These are phyloP conservation scores for Habropoda laboriosa DNA, from an alignment of 1,140 invertebrate genomes.

Conservation along the genomic window DNA sequence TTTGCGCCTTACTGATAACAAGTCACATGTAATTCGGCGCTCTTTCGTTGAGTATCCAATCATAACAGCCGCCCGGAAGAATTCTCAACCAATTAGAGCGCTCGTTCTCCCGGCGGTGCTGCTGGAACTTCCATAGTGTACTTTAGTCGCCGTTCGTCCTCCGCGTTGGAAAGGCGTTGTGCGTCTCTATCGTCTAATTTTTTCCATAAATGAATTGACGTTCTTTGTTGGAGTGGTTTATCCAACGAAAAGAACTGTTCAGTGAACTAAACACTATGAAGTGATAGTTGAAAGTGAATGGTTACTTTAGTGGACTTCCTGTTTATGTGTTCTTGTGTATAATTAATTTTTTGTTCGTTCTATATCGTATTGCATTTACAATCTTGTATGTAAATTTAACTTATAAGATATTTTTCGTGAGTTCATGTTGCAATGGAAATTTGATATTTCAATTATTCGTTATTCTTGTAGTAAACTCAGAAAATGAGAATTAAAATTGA, in stretches of 20 bases:
- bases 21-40: slow-evolving; percentile 36
- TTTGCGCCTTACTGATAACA: slow-evolving; percentile 28
- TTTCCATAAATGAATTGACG: not conserved
- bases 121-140: slow-evolving; percentile 19
- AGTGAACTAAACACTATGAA: not conserved
- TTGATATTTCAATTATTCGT: not conserved
- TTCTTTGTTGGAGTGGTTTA: not conserved
- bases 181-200: not conserved
- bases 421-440: slow-evolving; percentile 3
- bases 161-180: slow-evolving; percentile 19
- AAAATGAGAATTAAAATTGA: not conserved
- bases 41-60: slow-evolving; percentile 62
- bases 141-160: slow-evolving; percentile 42
- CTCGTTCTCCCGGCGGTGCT: slow-evolving; percentile 28
- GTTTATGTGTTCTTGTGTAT: not conserved
- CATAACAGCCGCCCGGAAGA: not conserved
- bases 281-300: slow-evolving; percentile 2
- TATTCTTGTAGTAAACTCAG: not conserved
- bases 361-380: not conserved
- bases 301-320: not conserved
- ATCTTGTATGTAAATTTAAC: not conserved
- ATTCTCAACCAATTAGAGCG: slow-evolving; percentile 29
- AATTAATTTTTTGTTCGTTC: not conserved
- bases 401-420: not conserved
- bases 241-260: not conserved